Evolutionary conservation across 2,888 invertebrate genomes (phyloP).

Genomic region (Proisotoma minuta): DNA sequence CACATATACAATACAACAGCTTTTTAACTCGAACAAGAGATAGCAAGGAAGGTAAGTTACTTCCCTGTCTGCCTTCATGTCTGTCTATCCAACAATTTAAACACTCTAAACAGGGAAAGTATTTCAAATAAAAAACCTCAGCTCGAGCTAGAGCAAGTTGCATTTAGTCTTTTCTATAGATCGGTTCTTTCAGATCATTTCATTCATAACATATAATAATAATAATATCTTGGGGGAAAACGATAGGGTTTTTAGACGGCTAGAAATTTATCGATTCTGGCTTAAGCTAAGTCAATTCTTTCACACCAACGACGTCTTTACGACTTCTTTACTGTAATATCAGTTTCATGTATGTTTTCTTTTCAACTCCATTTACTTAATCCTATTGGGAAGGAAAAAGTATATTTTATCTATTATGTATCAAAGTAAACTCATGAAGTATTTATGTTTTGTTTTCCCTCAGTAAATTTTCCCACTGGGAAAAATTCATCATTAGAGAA

Average conservation of each 20-base stretch:
- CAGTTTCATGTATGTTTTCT: slow-evolving; percentile 11
- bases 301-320: slow-evolving; percentile 16
- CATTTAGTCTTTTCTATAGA: too few species aligned
- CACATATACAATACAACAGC: too few species aligned
- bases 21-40: too few species aligned
- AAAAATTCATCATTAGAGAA: slow-evolving; percentile 11
- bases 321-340: slow-evolving; percentile 7
- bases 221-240: too few species aligned
- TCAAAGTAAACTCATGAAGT: slow-evolving; percentile 19
- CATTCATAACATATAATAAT: slow-evolving; percentile 16
- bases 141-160: too few species aligned
- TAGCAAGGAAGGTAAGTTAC: too few species aligned
- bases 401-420: slow-evolving; percentile 20
- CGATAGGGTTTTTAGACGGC: too few species aligned
- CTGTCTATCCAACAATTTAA: too few species aligned
- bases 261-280: slow-evolving; percentile 13
- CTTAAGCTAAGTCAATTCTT: slow-evolving; percentile 16
- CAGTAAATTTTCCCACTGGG: slow-evolving; percentile 12
- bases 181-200: slow-evolving; percentile 19
- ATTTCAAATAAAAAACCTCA: too few species aligned
- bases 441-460: slow-evolving; percentile 18
- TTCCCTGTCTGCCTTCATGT: too few species aligned
- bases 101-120: too few species aligned
- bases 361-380: slow-evolving; percentile 18
- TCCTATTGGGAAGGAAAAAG: slow-evolving; percentile 14